Evolutionary conservation across 2,113 vertebrate genomes (phyloP).

Genomic region (Natator depressus): DNA sequence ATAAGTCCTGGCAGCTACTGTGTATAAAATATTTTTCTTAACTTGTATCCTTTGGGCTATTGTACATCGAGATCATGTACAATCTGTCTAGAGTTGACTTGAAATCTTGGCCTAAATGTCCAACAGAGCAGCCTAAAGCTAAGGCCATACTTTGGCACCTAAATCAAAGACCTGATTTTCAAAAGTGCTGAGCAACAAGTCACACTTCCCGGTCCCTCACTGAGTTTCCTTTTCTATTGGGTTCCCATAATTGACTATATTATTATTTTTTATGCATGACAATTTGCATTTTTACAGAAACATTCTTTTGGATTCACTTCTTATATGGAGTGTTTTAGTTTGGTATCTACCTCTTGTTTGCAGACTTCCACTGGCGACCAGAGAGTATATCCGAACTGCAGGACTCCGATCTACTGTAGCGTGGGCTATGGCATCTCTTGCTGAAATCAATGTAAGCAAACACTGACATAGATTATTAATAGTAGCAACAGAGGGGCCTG

Average conservation of each 20-base stretch:
- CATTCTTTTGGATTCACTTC: not conserved
- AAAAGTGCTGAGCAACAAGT: not conserved
- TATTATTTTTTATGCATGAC: not conserved
- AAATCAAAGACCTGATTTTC: not conserved
- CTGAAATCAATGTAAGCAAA: conserved; percentile 85
- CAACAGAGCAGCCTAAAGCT: not conserved
- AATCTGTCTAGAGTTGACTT: not conserved
- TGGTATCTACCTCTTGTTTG: not conserved
- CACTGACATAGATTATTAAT: not conserved
- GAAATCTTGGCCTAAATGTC: not conserved
- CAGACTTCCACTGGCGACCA: conserved; percentile 88
- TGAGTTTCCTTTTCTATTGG: not conserved
- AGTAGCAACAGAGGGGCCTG: not conserved
- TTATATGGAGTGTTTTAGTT: not conserved
- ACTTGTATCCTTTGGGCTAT: not conserved
- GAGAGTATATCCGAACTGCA: conserved; percentile 85
- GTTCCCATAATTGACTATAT: not conserved
- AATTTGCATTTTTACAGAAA: not conserved
- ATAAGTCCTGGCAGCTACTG: not conserved
- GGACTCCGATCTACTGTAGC: conserved; percentile 91
- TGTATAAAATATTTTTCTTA: not conserved
- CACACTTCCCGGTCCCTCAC: not conserved
- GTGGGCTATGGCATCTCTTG: conserved; percentile 91
- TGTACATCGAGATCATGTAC: not conserved
- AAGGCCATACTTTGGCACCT: not conserved